Conservation (phyloP, 2,113 vertebrate genomes). For the Siniperca knerii region DNA sequence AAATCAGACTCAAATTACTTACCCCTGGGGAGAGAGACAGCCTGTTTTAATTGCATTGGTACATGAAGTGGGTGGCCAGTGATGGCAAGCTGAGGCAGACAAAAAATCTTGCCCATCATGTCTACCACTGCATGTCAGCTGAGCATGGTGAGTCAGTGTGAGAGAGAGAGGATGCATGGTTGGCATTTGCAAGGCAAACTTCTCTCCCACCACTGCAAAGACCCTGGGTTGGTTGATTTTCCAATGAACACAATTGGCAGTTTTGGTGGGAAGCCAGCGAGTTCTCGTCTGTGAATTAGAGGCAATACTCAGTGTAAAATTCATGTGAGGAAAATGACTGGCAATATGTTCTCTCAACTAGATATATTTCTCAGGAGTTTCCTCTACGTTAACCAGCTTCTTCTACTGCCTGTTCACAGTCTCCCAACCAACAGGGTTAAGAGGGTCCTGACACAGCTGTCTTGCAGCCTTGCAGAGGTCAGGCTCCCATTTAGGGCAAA, state of each 20-base stretch:
- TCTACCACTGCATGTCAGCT: slow-evolving; percentile 11
- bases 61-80: slow-evolving; percentile 14
- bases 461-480: neutral
- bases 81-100: slow-evolving; percentile 1
- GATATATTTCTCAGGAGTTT: slow-evolving; percentile 8
- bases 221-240: neutral
- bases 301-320: neutral
- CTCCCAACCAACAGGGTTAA: neutral
- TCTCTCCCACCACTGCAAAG: neutral
- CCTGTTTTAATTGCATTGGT: slow-evolving; percentile 11
- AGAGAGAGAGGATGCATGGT: slow-evolving; percentile 5
- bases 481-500: neutral
- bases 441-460: neutral
- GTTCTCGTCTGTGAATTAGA: neutral
- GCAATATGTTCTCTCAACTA: neutral
- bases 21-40: neutral
- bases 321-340: neutral
- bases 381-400: slow-evolving; percentile 4
- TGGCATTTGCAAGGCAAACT: neutral
- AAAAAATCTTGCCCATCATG: neutral
- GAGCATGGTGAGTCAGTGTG: neutral
- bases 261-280: neutral
- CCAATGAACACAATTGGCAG: neutral
- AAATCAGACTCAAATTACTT: neutral
- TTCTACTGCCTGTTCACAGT: too few relatives aligned